Evolutionary conservation across 1,140 invertebrate species (phyloP), one percentile per base, ranked within the genome.

Genomic region (Nylanderia fulva): DNA sequence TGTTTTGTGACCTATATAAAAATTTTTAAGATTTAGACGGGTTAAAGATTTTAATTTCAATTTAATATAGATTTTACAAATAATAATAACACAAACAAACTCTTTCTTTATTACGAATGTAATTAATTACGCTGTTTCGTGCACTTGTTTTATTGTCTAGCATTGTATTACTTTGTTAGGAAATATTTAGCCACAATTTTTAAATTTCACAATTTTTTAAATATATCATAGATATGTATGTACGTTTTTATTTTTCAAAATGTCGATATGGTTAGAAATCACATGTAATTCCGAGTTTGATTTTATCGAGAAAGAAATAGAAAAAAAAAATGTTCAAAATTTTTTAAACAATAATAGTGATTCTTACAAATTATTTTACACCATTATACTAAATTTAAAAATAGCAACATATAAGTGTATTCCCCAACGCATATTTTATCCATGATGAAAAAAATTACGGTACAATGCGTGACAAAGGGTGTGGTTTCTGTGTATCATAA

Each of bases 391-490:
- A 33, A 21, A 18, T 66, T 63, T 18, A 0, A 36, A n/a, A 77
- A 36, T 45, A 72, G 4, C 3, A 24, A 42, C 7, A 56, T 29
- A 52, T 7, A 69, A 68, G 39, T 18, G 18, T 72, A 48, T 24
- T 33, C 27, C 18, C 27, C 18, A 69, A 7, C 27, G 21, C 71
- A 45, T 63, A 18, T 86, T 63, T 56, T 18, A 74, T 11, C 2
- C n/a, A 21, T n/a, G 27, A 52, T 24, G 29, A 52, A 61, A 15
- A 45, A 74, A 85, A 1, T 63, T 84, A 69, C 9, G n/a, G 42
- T n/a, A 39, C 61, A 24, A 58, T 61, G 82, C 74, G 86, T 85
- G 82, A 80, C 86, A 80, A 74, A 66, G 61, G 60, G 60, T 39
- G 66, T 1, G 54, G 61, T 52, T 68, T 60, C 24, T 39, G 11